A percentile compares a stretch with the other conserved stretches of the same genome.
phyloP scores from a whole-genome alignment of 1,140 invertebrate species.

The Bombus superbus region DNA sequence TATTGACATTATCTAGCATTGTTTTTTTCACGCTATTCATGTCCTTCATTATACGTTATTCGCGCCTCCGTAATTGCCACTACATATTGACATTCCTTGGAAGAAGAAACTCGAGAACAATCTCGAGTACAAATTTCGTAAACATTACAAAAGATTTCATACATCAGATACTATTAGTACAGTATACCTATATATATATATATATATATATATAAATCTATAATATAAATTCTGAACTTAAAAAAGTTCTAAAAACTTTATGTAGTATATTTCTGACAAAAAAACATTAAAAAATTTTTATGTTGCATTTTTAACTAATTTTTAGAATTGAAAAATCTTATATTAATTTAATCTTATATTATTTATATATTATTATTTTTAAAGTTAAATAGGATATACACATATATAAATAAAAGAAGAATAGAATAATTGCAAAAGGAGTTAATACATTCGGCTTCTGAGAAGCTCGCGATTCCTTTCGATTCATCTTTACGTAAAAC shows the following conservation, averaged over 20 bases:
- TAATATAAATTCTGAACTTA: background rate
- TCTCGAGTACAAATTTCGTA: background rate
- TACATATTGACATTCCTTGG: background rate
- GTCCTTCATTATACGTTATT: background rate
- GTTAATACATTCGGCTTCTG: background rate
- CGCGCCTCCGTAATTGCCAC: background rate
- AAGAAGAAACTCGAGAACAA: background rate
- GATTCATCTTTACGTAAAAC: background rate
- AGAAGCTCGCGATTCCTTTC: background rate
- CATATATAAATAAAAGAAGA: background rate
- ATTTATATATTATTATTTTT: too few relatives aligned
- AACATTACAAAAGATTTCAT: conserved; percentile 4
- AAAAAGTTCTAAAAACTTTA: background rate
- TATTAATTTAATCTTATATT: too few relatives aligned
- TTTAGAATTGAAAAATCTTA: too few relatives aligned
- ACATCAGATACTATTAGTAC: background rate
- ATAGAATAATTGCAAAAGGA: background rate
- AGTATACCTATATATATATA: background rate
- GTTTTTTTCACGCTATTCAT: background rate
- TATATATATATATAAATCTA: background rate
- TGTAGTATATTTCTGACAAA: too few relatives aligned
- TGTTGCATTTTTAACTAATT: too few relatives aligned
- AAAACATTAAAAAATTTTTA: too few relatives aligned
- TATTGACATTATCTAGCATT: conserved; percentile 23
- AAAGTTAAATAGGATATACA: too few relatives aligned